Conservation (phyloP, 2,888 invertebrate species). For the Dicranocentrus wangi region DNA sequence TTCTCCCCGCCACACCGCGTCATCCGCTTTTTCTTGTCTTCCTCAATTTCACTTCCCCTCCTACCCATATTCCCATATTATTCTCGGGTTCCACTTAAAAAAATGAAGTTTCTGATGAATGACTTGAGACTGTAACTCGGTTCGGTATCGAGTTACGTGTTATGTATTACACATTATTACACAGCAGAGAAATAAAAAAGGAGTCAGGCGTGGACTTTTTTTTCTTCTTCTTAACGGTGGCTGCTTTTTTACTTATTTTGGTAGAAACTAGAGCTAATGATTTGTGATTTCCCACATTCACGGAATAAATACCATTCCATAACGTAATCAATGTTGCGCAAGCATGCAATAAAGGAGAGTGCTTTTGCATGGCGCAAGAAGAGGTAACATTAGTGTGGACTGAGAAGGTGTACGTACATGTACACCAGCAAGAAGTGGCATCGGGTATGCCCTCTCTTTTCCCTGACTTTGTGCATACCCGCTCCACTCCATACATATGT, state of each 20-base stretch:
- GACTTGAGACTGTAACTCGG: background rate
- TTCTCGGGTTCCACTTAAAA: constrained; percentile 6
- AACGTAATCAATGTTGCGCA: constrained; percentile 60
- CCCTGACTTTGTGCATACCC: too few species aligned
- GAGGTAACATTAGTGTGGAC: background rate
- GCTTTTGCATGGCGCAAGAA: constrained; percentile 53
- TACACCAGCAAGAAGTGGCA: background rate
- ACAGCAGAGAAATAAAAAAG: background rate
- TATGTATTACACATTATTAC: too few species aligned
- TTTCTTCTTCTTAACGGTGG: background rate
- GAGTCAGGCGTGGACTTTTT: background rate
- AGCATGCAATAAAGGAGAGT: constrained; percentile 58
- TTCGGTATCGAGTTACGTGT: background rate
- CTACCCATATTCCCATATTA: background rate
- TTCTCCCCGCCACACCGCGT: background rate
- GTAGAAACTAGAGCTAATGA: constrained; percentile 39
- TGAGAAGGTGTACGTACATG: background rate
- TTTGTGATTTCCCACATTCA: constrained; percentile 57
- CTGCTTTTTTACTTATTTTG: background rate
- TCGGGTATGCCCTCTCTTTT: too few species aligned
- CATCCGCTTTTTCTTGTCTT: constrained; percentile 13
- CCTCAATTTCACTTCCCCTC: constrained; percentile 10
- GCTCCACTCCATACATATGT: too few species aligned
- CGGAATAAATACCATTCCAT: constrained; percentile 48
- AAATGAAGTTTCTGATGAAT: constrained; percentile 25